A percentile compares a stretch with the other conserved stretches of the same genome.
Evolutionary conservation across 1,140 invertebrate species (phyloP).

Genomic region (Ectropis grisescens): DNA sequence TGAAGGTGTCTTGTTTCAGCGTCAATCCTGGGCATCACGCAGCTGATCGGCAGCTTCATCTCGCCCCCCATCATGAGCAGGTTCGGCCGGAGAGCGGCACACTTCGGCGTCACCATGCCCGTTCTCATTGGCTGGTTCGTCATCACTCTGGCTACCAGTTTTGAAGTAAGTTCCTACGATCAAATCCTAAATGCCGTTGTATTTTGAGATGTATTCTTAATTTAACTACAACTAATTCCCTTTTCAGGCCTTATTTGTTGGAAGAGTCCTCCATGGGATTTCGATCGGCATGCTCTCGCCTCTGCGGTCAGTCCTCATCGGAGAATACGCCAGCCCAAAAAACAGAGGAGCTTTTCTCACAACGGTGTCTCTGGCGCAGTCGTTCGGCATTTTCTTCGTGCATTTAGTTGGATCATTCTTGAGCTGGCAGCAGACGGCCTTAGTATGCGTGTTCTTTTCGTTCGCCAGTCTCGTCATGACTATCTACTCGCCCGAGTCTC

Average conservation of each 20-base stretch:
- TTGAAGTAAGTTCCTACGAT: constrained; percentile 26
- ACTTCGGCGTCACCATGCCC: constrained; percentile 24
- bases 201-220: background rate
- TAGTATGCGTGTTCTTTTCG: constrained; percentile 59
- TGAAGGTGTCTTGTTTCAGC: constrained; percentile 19
- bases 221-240: no score
- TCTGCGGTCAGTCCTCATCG: constrained; percentile 38
- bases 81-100: constrained; percentile 28
- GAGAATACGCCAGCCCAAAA: constrained; percentile 57
- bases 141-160: constrained; percentile 22
- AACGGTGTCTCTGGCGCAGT: constrained; percentile 55
- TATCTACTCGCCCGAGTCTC: constrained; percentile 76
- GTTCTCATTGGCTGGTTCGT: constrained; percentile 36
- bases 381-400: constrained; percentile 66
- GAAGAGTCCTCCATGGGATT: constrained; percentile 32
- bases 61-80: constrained; percentile 32
- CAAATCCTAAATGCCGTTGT: background rate
- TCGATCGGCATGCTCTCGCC: constrained; percentile 32
- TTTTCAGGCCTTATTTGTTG: constrained; percentile 25
- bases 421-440: constrained; percentile 66
- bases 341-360: constrained; percentile 71
- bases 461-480: constrained; percentile 54
- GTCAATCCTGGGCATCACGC: constrained; percentile 24
- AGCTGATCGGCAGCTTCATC: constrained; percentile 32
- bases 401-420: constrained; percentile 71